A percentile compares a stretch with the other conserved stretches of the same genome.
These are phyloP conservation scores for Tokudaia tokunoshimensis DNA, from an alignment of 2,797 vertebrate genomes.

Conservation along the genomic window DNA sequence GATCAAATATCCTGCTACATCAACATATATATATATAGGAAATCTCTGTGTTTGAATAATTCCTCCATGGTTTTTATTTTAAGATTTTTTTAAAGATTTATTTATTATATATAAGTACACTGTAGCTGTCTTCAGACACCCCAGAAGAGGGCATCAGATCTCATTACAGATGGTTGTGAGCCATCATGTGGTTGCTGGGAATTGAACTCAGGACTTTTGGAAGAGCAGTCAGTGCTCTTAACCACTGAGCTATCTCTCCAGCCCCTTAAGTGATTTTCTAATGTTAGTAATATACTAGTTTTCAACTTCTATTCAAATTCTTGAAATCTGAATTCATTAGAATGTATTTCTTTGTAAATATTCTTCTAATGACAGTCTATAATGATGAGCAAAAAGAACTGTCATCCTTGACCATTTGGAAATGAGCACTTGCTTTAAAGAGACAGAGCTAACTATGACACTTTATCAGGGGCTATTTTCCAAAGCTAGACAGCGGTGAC, in stretches of 20 bases:
- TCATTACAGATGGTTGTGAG: no score
- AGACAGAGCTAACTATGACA: background rate
- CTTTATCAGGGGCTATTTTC: background rate
- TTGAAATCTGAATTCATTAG: conserved; percentile 19
- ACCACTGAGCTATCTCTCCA: no score
- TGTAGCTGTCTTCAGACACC: no score
- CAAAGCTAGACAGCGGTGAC: conserved; percentile 29
- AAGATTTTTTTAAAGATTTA: background rate
- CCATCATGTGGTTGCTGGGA: no score
- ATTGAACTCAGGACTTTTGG: no score
- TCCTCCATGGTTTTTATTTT: conserved; percentile 19
- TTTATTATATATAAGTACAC: no score
- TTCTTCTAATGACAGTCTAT: conserved; percentile 2
- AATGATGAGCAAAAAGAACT: background rate
- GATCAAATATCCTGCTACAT: no score
- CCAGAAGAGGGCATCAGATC: no score
- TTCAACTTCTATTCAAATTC: background rate
- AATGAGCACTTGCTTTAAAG: background rate
- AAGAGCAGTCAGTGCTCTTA: no score
- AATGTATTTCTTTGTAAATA: conserved; percentile 38
- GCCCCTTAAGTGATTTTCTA: no score
- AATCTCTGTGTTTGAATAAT: background rate
- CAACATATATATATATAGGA: background rate
- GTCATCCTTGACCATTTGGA: background rate
- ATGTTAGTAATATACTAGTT: background rate